Evolutionary conservation across 2,797 vertebrate species (phyloP).

Genomic region (Sebastes aleutianus): DNA sequence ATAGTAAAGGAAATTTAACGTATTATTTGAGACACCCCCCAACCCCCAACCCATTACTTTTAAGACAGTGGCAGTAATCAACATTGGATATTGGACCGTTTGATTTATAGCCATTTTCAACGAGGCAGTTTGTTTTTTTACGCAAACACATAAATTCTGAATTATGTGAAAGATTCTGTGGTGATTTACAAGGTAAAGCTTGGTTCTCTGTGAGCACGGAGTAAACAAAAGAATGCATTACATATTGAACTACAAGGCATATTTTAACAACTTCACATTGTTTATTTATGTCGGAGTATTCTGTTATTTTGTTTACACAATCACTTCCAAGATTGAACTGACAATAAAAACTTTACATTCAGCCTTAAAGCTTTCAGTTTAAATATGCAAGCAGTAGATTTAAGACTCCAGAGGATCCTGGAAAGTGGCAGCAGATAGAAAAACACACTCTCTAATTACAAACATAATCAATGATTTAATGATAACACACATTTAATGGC

Average conservation of each 20-base stretch:
- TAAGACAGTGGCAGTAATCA: constrained; percentile 18
- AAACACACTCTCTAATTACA: not conserved
- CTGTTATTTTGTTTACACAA: not conserved
- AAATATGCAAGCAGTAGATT: not conserved
- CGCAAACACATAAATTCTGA: not conserved
- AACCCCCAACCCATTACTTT: not conserved
- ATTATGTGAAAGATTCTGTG: constrained; percentile 23
- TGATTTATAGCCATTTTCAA: constrained; percentile 22
- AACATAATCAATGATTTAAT: constrained; percentile 1
- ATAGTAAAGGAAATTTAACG: constrained; percentile 51
- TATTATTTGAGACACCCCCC: constrained; percentile 17
- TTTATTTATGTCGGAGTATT: not conserved
- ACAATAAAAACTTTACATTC: not conserved
- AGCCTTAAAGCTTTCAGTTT: not conserved
- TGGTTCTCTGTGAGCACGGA: not conserved
- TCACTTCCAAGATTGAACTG: not conserved
- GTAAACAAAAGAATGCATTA: constrained; percentile 2
- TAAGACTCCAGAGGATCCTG: not conserved
- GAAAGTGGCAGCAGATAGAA: not conserved
- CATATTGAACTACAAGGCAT: not conserved
- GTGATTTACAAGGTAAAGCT: constrained; percentile 10
- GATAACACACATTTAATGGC: too few relatives aligned
- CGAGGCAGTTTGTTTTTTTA: not conserved
- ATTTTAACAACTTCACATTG: not conserved
- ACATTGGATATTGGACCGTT: not conserved